Base-by-base conservation (phyloP, 2,888 invertebrate genomes). In the Aproaerema taeniolella region DNA sequence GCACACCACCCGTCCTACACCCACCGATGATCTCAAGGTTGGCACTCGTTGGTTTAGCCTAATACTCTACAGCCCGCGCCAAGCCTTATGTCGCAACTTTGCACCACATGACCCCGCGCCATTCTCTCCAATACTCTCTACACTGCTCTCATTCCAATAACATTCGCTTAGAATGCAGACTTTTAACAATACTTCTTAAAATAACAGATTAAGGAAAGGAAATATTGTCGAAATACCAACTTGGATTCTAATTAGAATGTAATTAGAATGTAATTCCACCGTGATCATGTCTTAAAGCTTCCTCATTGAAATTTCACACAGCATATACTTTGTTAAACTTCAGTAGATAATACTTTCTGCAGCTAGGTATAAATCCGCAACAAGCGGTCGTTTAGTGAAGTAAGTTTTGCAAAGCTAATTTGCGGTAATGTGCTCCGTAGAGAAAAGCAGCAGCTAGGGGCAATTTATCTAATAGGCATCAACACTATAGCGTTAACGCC, bases 21-120 rank as follows among this genome's bases (percentile, higher is more conserved):
- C 79, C 77, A 83, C 82, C 86, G 85, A 86, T 86, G 86, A 86
- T 85, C 85, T 85, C 85, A 81, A 85, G 86, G 86, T 86, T 78
- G 69, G 81, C 61, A 61, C 55, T 61, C 52, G 55, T 50, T 55
- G 46, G 38, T 50, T 55, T 46, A 46, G 47, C 47, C 47, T 49
- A n/a, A n/a, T n/a, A n/a, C n/a, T n/a, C n/a, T n/a, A n/a, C n/a
- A n/a, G n/a, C n/a, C n/a, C 43, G 45, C 42, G 9, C 10, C 32
- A 12, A 28, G 14, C 24, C 35, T 24, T 28, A 24, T 10, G 74
- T 73, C 72, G 77, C 69, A 67, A 77, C 61, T 67, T 66, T 57
- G 66, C 66, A 67, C 61, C 65, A 58, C 61, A 54, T 67, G 70
- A 74, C 72, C 71, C 60, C 58, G 59, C 67, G 70, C 63, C 70